Percentiles rank a stretch among this genome's conserved stretches.
These are phyloP conservation scores for Gorsachius magnificus DNA, from an alignment of 2,797 vertebrate species.

Conservation along the genomic window DNA sequence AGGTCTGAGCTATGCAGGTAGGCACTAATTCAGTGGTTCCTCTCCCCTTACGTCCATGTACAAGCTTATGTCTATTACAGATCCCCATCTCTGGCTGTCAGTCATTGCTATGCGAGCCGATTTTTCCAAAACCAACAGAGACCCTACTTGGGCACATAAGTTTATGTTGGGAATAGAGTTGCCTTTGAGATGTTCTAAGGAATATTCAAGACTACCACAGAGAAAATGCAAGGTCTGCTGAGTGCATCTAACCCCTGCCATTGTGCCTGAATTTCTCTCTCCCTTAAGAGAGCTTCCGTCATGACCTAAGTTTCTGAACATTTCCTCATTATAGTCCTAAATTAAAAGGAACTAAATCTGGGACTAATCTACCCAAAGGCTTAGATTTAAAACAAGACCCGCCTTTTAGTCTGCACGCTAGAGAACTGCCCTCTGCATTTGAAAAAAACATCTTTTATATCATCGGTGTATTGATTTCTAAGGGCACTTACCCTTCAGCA, in stretches of 20 bases:
- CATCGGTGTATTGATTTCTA: neutral
- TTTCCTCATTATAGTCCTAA: neutral
- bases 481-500: neutral
- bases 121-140: neutral
- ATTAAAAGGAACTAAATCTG: neutral
- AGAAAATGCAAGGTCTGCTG: neutral
- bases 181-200: neutral
- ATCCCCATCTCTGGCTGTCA: neutral
- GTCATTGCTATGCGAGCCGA: neutral
- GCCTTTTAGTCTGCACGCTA: neutral
- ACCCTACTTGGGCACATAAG: rapidly evolving
- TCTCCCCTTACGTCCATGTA: rapidly evolving
- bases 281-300: neutral
- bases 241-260: neutral
- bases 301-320: neutral
- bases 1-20: neutral
- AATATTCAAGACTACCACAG: neutral
- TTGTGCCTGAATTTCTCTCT: neutral
- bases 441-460: neutral
- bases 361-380: neutral
- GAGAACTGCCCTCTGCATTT: neutral
- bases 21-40: neutral
- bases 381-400: neutral
- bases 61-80: rapidly evolving
- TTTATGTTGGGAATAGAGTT: neutral